Evolutionary conservation across 2,797 vertebrate genomes (phyloP).

Genomic region (Pseudomugil tenellus): DNA sequence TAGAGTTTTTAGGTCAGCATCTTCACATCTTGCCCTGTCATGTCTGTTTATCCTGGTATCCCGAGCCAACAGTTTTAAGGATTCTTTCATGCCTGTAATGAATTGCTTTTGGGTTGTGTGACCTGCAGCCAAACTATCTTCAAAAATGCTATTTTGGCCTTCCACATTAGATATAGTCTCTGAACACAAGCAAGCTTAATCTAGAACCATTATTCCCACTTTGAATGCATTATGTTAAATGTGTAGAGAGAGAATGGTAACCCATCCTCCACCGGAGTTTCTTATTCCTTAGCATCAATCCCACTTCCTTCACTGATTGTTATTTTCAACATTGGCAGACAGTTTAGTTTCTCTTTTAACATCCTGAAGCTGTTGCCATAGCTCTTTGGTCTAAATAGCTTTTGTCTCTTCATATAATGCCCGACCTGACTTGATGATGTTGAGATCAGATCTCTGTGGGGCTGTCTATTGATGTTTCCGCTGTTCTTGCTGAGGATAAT

Average conservation of each 20-base stretch:
- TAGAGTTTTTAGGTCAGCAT: conserved; percentile 16
- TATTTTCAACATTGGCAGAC: background rate
- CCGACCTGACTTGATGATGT: conserved; percentile 12
- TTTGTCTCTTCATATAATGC: conserved; percentile 2
- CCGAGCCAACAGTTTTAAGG: conserved; percentile 8
- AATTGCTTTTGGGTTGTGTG: conserved; percentile 47
- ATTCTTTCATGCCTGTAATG: conserved; percentile 39
- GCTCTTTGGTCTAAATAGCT: conserved; percentile 7
- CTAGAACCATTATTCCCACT: conserved; percentile 39
- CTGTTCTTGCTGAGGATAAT: conserved; percentile 7
- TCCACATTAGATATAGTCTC: conserved; percentile 12
- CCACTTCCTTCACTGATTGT: background rate
- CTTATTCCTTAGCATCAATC: background rate
- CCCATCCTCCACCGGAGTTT: background rate
- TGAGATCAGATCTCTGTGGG: conserved; percentile 16
- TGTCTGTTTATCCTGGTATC: conserved; percentile 24
- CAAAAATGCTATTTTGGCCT: conserved; percentile 15
- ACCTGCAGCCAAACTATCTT: conserved; percentile 33
- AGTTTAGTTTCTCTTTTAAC: background rate
- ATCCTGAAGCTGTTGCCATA: conserved; percentile 3
- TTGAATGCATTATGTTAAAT: conserved; percentile 34
- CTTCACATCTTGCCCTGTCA: conserved; percentile 10
- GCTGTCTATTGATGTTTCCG: background rate
- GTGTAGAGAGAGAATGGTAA: conserved; percentile 22
- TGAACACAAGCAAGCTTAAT: conserved; percentile 23